phyloP scores from a whole-genome alignment of 2,797 vertebrate genomes.

The Chrosomus eos region DNA sequence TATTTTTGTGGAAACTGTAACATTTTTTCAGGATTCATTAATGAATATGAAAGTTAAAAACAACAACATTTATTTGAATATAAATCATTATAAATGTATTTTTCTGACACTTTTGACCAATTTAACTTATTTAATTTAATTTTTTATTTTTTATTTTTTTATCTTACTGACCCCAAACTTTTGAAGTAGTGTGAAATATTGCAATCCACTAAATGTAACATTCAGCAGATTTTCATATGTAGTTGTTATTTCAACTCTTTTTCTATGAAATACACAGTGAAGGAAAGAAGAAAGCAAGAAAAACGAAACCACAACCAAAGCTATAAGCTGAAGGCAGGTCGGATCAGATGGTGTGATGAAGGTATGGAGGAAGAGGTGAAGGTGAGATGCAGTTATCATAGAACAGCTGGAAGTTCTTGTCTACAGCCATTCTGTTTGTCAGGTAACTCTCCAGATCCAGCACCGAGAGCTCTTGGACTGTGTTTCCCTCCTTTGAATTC shows the following conservation, averaged over 20 bases:
- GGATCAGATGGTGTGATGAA: constrained; percentile 70
- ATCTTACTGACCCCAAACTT: background rate
- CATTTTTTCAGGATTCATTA: too few species aligned
- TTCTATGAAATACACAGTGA: background rate
- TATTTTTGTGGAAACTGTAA: background rate
- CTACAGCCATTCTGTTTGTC: constrained; percentile 67
- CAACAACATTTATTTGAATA: background rate
- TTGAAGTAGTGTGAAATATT: background rate
- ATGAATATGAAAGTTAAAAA: too few species aligned
- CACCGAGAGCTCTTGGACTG: constrained; percentile 69
- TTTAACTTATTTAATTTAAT: too few species aligned
- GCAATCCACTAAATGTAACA: background rate
- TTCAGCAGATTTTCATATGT: background rate
- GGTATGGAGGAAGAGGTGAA: constrained; percentile 74
- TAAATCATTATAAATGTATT: background rate
- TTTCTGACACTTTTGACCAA: background rate
- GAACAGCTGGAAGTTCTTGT: constrained; percentile 75
- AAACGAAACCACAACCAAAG: background rate
- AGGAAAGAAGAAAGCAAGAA: background rate
- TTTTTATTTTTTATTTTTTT: too few species aligned
- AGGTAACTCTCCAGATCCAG: constrained; percentile 72
- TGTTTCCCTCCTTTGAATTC: constrained; percentile 71
- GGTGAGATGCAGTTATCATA: constrained; percentile 77
- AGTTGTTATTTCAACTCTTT: background rate
- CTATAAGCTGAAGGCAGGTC: background rate